Evolutionary conservation across 2,113 vertebrate species (phyloP), one percentile per base, ranked within the genome.

Genomic region (Archilochus colubris): DNA sequence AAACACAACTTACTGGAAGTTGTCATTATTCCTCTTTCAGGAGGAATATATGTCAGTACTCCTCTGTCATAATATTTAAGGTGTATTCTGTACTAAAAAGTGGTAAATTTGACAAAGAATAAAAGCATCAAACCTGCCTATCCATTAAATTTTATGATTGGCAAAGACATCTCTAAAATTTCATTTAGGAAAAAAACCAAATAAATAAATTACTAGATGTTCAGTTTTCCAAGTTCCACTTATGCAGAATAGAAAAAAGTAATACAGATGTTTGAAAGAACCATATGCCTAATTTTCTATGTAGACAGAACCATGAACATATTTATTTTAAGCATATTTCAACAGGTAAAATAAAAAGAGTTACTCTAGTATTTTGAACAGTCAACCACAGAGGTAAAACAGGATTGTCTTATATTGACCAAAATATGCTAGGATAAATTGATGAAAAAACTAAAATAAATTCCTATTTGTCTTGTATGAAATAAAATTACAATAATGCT

Each of bases 1-100:
- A 86, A 91, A 88, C 24, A 89, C 73, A 93, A 58, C 88, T 88
- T 93, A 94, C 57, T 93, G 57, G n/a, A 68, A 87, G 3, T 24
- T 78, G 30, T 38, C 13, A n/a, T 67, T 54, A 62, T 81, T 61
- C 40, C 40, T 12, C 40, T 40, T 40, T 40, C 40, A 40, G 40
- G 40, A 40, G 40, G 40, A 40, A 40, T 40, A 40, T 40, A 40
- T 40, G 40, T 40, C 30, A 7, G 4, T 40, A 72, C 53, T 93
- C 61, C 64, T 62, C 23, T 55, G 12, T 8, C 16, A 15, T 44
- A 44, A 44, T 50, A 54, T 24, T 25, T 66, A 16, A 81, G 80
- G 23, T 7, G 8, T 21, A 76, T 58, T 77, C 83, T 58, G 16
- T n/a, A 46, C 22, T 50, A 78, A n/a, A 48, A 81, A 43, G 9